These are phyloP conservation scores for Crenichthys baileyi DNA, from an alignment of 2,797 vertebrate species.

Conservation along the genomic window DNA sequence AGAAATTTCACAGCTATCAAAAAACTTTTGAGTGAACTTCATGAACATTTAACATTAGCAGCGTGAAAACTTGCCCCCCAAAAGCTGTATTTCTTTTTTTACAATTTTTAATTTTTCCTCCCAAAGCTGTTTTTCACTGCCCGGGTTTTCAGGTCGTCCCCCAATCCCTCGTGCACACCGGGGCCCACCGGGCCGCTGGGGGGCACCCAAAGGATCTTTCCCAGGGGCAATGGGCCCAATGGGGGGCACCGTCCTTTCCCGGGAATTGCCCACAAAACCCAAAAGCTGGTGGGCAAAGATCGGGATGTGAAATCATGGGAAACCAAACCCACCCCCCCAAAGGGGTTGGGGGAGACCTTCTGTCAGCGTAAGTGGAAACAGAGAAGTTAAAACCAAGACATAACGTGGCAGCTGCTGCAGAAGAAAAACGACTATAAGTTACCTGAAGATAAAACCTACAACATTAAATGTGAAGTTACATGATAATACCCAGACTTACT, in stretches of 20 bases:
- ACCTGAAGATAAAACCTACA: constrained; percentile 24
- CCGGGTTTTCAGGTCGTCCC: constrained; percentile 43
- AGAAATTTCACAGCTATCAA: constrained; percentile 19
- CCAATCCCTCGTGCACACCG: constrained; percentile 80
- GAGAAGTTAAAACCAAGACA: constrained; percentile 8
- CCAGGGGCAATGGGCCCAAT: constrained; percentile 86
- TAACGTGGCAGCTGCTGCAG: background rate
- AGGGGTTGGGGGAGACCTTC: constrained; percentile 83
- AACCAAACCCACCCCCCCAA: no score
- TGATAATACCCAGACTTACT: constrained; percentile 2
- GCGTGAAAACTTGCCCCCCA: background rate
- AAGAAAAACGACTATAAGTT: background rate
- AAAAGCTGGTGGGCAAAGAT: constrained; percentile 81
- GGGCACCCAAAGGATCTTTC: constrained; percentile 82
- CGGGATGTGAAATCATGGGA: constrained; percentile 80
- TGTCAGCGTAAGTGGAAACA: constrained; percentile 85
- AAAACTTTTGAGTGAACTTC: constrained; percentile 14
- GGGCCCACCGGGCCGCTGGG: no score
- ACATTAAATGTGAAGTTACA: constrained; percentile 28
- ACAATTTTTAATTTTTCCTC: no score
- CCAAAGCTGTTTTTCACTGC: no score
- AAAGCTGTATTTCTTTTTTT: constrained; percentile 4
- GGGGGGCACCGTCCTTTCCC: constrained; percentile 86
- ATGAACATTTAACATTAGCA: constrained; percentile 14
- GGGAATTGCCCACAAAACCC: constrained; percentile 87